Evolutionary conservation across 1,140 invertebrate species (phyloP), one percentile per base, ranked within the genome.

Genomic region (Drosophila sucinea): DNA sequence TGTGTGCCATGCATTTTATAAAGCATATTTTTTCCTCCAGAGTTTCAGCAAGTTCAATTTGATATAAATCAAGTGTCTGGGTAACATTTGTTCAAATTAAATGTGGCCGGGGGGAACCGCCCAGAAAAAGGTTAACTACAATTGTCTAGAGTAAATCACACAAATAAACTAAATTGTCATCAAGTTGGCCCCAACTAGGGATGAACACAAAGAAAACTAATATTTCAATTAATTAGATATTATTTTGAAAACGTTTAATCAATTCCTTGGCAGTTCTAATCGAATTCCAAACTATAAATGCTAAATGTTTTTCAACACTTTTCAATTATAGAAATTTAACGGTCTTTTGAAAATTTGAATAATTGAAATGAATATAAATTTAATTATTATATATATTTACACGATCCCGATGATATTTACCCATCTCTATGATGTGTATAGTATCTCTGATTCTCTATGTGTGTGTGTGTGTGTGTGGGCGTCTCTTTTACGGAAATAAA

Each of bases 1-100:
- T 82, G 76, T 86, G 82, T 70, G 69, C 64, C 65, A 68, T 79
- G 79, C 84, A 89, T 70, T 83, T 82, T 82, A 82, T 87, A 72
- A 65, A 44, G 56, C 5, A 58, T 58, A 35, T 61, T 70, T 77
- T 81, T 76, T 54, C 27, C 64, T 30, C n/a, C 47, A 55, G 60
- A 71, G 60, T 70, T 63, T 78, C 41, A 60, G 58, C 73, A 70
- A 62, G 65, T 76, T 76, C 73, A 74, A 74, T 61, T 64, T 75
- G 56, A 25, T 57, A 74, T 75, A 75, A 75, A 75, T 75, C 73
- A 75, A 73, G 55, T 10, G 70, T 47, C 8, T 35, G 29, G 73
- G 10, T 63, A 76, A 61, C 67, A 60, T 41, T 30, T 63, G 66
- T 56, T 70, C 38, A 63, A 77, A 76, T 70, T 65, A 56, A 75